Base-by-base conservation (phyloP, 30 jellyfish, hydroid and myxozoan species). In the Rhopilema esculentum region DNA sequence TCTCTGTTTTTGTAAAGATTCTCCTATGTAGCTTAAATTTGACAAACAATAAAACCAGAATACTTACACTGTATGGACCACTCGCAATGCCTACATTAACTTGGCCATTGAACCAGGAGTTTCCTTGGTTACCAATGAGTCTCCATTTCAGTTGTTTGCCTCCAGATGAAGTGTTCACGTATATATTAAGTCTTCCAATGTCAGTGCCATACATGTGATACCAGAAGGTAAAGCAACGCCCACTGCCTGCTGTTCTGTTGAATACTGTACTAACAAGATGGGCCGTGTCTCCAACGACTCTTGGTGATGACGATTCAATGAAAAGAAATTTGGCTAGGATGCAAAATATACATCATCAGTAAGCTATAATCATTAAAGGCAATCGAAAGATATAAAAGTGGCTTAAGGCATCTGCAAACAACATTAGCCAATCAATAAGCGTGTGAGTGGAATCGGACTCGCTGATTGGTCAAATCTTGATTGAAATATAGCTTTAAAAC, bases 151-250 rank as follows among this genome's bases (percentile, higher is more conserved):
- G 24, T 63, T 79, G 79, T 57, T 72, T 33, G 23, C 91, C 91
- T 40, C 57, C 57, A 49, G 79, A 64, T 1, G 87, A 22, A 20
- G 77, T 76, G 57, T 83, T 92, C 27, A 92, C 92, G 63, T 87
- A 92, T n/a, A 87, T 64, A 32, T 92, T 86, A 17, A 92, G 90
- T 30, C 90, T 28, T 9, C 98, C 98, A 23, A 92, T 82, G 64
- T 83, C 49, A 61, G 88, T 27, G 24, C 98, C 98, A 71, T 40
- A 81, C 98, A 92, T 92, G 80, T 92, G 98, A 64, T 87, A 92
- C 94, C 92, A 92, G 57, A 92, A 92, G 18, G 88, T 88, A 75
- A 92, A 83, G 68, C 98, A 92, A 15, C 93, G 91, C 25, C 91
- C 96, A 22, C 70, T 28, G 28, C 86, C 29, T 17, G 86, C 19